Conservation (phyloP, 2,113 vertebrate genomes). For the Acinonyx jubatus region DNA sequence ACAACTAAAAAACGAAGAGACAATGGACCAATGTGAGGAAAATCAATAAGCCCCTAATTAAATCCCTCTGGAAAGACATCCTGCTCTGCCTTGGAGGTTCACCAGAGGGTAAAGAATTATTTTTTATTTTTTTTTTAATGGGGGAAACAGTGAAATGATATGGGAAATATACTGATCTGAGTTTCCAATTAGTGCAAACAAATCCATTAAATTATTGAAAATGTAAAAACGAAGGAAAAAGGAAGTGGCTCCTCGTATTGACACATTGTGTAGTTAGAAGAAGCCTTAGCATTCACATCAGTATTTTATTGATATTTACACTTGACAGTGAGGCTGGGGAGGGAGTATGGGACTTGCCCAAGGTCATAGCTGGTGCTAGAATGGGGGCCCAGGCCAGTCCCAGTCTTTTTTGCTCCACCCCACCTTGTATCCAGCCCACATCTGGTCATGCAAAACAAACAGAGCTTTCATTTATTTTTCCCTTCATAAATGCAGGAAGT, state of each 20-base stretch:
- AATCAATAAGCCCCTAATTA: slow-evolving; percentile 45
- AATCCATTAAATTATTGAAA: background rate
- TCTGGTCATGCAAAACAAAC: slow-evolving; percentile 49
- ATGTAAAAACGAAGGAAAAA: background rate
- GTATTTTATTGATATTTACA: background rate
- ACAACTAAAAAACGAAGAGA: slow-evolving; percentile 11
- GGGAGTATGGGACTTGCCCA: background rate
- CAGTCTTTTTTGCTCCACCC: background rate
- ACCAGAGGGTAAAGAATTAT: background rate
- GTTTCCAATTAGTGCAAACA: background rate
- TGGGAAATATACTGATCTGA: background rate
- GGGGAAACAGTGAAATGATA: background rate
- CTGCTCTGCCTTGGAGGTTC: background rate
- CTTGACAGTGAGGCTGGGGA: background rate
- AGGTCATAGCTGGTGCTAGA: background rate
- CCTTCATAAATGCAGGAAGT: slow-evolving; percentile 70
- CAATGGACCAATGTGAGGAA: background rate
- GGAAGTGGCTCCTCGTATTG: background rate
- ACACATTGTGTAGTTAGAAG: background rate
- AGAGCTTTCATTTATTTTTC: slow-evolving; percentile 44
- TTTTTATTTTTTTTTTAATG: background rate
- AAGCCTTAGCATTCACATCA: background rate
- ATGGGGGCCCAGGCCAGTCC: background rate
- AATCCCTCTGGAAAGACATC: background rate
- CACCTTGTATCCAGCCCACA: background rate